A percentile compares a stretch with the other conserved stretches of the same genome.
phyloP scores from a whole-genome alignment of 2,888 invertebrate genomes.

The Tinea trinotella region DNA sequence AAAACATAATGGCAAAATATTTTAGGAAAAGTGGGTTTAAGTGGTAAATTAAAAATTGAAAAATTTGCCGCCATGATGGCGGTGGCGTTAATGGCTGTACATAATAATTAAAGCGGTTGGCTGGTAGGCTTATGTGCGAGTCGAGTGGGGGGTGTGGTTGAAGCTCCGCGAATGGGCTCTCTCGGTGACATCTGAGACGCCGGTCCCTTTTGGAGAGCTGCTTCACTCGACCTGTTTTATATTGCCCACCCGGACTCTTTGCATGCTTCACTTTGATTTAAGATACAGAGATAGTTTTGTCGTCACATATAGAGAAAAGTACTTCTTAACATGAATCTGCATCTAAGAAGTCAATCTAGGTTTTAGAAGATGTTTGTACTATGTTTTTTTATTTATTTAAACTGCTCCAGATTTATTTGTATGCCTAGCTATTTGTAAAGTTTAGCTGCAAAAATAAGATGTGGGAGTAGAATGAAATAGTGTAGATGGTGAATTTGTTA shows the following conservation, averaged over 20 bases:
- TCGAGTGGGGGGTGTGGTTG: conserved; percentile 70
- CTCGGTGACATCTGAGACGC: conserved; percentile 66
- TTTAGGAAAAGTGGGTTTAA: conserved; percentile 28
- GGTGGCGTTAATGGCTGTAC: conserved; percentile 69
- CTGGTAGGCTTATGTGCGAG: conserved; percentile 65
- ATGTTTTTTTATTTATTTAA: no score
- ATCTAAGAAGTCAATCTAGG: no score
- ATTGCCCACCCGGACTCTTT: conserved; percentile 35
- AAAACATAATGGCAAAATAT: neutral
- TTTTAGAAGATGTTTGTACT: no score
- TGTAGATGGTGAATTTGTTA: no score
- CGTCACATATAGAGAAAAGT: conserved; percentile 45
- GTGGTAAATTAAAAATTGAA: conserved; percentile 71
- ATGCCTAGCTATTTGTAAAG: no score
- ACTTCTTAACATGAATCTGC: no score
- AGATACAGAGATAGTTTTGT: conserved; percentile 58
- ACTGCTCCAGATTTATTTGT: no score
- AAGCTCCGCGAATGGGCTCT: conserved; percentile 65
- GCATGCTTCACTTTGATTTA: conserved; percentile 64
- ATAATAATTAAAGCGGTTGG: conserved; percentile 70
- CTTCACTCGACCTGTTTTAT: conserved; percentile 64
- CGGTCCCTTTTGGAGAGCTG: conserved; percentile 63
- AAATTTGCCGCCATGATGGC: conserved; percentile 68
- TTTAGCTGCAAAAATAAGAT: no score
- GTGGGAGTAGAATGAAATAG: no score